Base-by-base conservation (phyloP, 2,113 vertebrate species). In the Grus americana region DNA sequence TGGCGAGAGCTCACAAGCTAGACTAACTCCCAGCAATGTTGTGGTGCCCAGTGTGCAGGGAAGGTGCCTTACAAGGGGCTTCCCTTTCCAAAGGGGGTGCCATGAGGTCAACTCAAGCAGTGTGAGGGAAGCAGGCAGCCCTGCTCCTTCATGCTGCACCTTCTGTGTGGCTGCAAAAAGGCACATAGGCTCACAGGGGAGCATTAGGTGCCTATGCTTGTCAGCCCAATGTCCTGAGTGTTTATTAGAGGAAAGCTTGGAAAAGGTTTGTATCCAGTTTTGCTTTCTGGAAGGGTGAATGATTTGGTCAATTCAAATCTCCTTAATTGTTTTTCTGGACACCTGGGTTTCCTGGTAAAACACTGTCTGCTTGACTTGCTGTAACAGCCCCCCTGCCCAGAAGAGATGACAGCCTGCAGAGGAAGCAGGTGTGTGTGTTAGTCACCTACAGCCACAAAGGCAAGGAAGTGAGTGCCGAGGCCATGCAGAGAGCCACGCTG, bases 281-380 rank as follows among this genome's bases (percentile, higher is more conserved):
- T 80, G 27, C 40, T 68, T 85, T 90, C 62, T 95, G 92, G 24
- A 59, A 72, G 44, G 10, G 12, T 26, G n/a, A 88, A 75, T 47
- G 11, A 55, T 88, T 81, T 52, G 38, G 49, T 79, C 36, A 47
- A 18, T 87, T 89, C 29, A 79, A 27, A 29, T 38, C 46, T 65
- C 68, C 10, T 79, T 29, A 46, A 81, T 32, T 92, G 73, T 95
- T 62, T 89, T 82, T 87, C 78, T 91, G 76, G 86, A 79, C 92
- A 90, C 76, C 80, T 96, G 92, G 44, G 23, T 79, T 95, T 96
- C 78, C 91, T 85, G 78, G 36, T 89, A 54, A 63, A 70, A 44
- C 1, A 3, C 58, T 5, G 2, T 16, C n/a, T 82, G 65, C 58
- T 62, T 27, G 58, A 29, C 34, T 67, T 32, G 55, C 90, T 36